Base-by-base conservation (phyloP, 2,797 vertebrate genomes). In the Paedocypris micromegethes region DNA sequence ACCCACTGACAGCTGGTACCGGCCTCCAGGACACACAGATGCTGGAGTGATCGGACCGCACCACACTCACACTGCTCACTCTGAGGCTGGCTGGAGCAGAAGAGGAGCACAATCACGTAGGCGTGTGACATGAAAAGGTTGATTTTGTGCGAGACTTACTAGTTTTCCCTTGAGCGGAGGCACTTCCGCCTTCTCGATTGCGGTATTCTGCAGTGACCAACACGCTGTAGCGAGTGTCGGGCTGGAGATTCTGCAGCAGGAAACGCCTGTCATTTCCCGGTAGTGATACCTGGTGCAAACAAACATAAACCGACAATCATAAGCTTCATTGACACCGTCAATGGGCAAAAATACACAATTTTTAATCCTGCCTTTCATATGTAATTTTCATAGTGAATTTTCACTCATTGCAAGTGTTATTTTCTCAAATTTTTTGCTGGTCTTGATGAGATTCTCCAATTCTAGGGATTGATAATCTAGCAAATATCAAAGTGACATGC, bases 181-280 rank as follows among this genome's bases (percentile, higher is more conserved):
- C 81, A 3, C 86, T 89, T 67, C 87, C 82, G 0, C 94, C 95
- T 64, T 95, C 93, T 55, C 91, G 90, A 2, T 79, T 88, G 65
- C 83, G 81, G 49, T 95, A 94, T 82, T 96, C 78, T 0, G 94
- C 93, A 0, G 92, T 92, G 72, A 94, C 81, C 9, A 84, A 80
- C 78, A 97, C 82, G 52, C 80, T 91, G 88, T 97, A 98, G 2
- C 90, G 88, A 48, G 92, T 88, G 8, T 93, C 92, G 0, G 93
- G 90, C 73, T 90, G 87, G 49, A 97, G 75, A 0, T 87, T 79
- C 72, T 91, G 85, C 2, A 98, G 86, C 41, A 82, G 78, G 71
- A 88, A 82, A 0, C 66, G 84, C 78, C 80, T 91, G 58, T 89
- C 86, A 9, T 79, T 81, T 5, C 92, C 91, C 38, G 90, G 78